phyloP scores from a whole-genome alignment of 1,140 invertebrate species.

The Laodelphax striatellus region DNA sequence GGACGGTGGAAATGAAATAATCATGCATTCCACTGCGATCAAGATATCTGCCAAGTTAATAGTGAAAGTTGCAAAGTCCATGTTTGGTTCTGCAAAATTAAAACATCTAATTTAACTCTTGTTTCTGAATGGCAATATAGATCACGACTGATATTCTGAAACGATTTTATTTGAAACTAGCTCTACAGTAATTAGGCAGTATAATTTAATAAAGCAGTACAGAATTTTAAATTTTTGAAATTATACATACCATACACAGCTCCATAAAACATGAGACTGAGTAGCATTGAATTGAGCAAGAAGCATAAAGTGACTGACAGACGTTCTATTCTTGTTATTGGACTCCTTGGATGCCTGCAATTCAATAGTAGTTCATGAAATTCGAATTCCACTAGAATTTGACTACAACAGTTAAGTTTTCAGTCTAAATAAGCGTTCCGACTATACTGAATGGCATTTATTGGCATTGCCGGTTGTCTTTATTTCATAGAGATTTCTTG shows the following conservation, averaged over 20 bases:
- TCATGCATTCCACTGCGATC: neutral
- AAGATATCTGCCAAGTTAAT: neutral
- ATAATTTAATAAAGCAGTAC: no score
- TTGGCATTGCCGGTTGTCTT: no score
- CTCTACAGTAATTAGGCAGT: no score
- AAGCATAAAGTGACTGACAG: conserved; percentile 7
- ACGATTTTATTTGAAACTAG: no score
- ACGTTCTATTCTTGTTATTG: conserved; percentile 11
- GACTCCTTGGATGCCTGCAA: conserved; percentile 16
- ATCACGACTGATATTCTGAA: no score
- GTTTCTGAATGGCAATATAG: no score
- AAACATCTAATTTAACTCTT: no score
- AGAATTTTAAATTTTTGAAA: neutral
- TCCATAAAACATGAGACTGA: conserved; percentile 16
- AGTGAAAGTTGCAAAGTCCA: neutral
- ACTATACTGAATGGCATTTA: no score
- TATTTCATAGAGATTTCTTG: no score
- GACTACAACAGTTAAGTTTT: no score
- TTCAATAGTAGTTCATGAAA: neutral
- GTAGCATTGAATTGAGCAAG: conserved; percentile 9
- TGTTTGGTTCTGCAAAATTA: neutral
- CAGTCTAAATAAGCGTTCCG: no score
- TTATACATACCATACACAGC: conserved; percentile 6
- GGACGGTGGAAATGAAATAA: neutral
- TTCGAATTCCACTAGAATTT: no score